Conservation (phyloP, 1,140 invertebrate genomes). For the Aphaenogaster ashmeadi region DNA sequence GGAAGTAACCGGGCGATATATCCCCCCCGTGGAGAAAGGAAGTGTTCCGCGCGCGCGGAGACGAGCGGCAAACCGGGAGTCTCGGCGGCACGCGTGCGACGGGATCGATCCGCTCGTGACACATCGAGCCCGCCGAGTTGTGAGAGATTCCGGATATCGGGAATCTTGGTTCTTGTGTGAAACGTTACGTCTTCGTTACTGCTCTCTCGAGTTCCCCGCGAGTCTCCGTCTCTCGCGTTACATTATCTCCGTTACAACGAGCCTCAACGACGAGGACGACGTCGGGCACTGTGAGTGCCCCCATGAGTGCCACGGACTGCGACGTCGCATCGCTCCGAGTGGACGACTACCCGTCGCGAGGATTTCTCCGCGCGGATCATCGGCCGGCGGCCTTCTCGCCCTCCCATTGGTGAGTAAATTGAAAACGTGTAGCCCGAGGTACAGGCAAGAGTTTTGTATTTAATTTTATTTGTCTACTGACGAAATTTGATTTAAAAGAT, state of each 20-base stretch:
- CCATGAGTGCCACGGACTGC: constrained; percentile 40
- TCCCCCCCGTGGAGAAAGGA: not conserved
- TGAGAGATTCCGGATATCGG: constrained; percentile 66
- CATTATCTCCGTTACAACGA: not conserved
- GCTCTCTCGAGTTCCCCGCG: not conserved
- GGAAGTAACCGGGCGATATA: not conserved
- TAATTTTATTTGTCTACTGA: no score
- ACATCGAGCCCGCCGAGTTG: constrained; percentile 60
- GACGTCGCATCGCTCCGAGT: constrained; percentile 10
- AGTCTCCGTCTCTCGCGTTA: not conserved
- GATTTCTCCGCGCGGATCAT: constrained; percentile 45
- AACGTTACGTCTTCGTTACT: not conserved
- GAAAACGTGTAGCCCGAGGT: not conserved
- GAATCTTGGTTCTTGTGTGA: constrained; percentile 41
- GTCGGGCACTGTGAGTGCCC: constrained; percentile 7
- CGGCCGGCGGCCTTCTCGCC: constrained; percentile 17
- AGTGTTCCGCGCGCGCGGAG: constrained; percentile 62
- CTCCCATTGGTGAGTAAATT: constrained; percentile 50
- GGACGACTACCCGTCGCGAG: constrained; percentile 38
- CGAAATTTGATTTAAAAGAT: no score
- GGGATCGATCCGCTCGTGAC: constrained; percentile 69
- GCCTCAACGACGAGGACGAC: not conserved
- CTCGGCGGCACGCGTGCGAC: constrained; percentile 64
- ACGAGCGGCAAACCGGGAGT: constrained; percentile 16
- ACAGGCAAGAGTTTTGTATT: no score